Conservation (phyloP, 2,888 invertebrate species). For the Amphipyra berbera region DNA sequence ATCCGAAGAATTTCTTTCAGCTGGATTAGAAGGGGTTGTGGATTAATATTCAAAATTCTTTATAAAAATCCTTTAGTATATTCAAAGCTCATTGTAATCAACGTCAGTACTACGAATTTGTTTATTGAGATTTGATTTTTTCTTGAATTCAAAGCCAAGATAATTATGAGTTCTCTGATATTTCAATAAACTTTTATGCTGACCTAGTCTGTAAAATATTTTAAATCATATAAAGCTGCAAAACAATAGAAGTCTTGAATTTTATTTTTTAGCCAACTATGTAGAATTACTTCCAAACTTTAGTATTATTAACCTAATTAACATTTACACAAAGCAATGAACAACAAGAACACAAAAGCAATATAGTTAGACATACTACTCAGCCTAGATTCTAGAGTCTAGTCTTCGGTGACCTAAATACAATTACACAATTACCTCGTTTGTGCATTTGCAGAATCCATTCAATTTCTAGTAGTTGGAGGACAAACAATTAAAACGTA, state of each 20-base stretch:
- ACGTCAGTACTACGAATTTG: conserved; percentile 17
- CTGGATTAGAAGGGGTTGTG: conserved; percentile 45
- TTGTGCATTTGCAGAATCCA: conserved; percentile 56
- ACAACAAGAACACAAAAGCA: conserved; percentile 37
- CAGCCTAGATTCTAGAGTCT: conserved; percentile 56
- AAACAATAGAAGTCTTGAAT: too few species aligned
- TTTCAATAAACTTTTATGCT: neutral
- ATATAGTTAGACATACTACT: conserved; percentile 32
- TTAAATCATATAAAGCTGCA: too few species aligned
- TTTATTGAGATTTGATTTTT: conserved; percentile 11
- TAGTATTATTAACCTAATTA: conserved; percentile 29
- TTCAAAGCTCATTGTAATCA: conserved; percentile 34
- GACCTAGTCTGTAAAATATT: neutral
- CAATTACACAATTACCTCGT: conserved; percentile 68
- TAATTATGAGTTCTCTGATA: conserved; percentile 20
- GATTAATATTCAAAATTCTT: conserved; percentile 39
- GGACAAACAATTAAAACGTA: conserved; percentile 63
- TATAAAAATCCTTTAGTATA: conserved; percentile 30
- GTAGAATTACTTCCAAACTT: neutral
- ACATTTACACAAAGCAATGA: conserved; percentile 18
- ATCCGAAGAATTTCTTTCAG: conserved; percentile 32
- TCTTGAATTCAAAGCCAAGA: conserved; percentile 21
- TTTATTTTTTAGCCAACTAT: too few species aligned
- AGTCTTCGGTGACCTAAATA: conserved; percentile 68
- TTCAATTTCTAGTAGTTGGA: conserved; percentile 56